Evolutionary conservation across 2,113 vertebrate species (phyloP).

Genomic region (Engraulis encrasicolus): DNA sequence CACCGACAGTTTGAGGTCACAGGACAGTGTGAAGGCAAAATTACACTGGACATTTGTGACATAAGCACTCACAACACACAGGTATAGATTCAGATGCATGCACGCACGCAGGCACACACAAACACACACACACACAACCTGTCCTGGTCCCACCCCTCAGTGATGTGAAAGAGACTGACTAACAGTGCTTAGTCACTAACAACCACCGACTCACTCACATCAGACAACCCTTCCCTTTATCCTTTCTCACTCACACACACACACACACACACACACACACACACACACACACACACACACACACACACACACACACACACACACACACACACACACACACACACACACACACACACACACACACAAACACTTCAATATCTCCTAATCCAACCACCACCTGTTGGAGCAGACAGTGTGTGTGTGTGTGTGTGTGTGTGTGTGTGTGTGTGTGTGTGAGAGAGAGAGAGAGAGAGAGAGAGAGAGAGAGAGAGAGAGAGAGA

Average conservation of each 20-base stretch:
- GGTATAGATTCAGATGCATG: too few relatives aligned
- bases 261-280: background rate
- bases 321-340: too few relatives aligned
- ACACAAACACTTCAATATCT: background rate
- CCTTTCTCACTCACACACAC: background rate
- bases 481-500: too few relatives aligned
- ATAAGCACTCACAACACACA: background rate
- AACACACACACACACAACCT: background rate
- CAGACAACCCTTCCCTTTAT: too few relatives aligned
- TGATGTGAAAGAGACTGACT: too few relatives aligned
- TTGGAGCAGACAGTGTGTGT: background rate
- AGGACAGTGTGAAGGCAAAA: background rate
- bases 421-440: background rate
- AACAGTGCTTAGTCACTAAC: too few relatives aligned
- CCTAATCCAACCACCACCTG: background rate
- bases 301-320: background rate
- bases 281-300: background rate
- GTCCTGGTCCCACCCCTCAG: background rate
- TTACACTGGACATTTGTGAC: background rate
- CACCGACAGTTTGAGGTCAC: too few relatives aligned
- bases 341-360: background rate
- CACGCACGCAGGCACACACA: too few relatives aligned
- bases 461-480: too few relatives aligned
- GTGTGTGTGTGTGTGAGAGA: background rate
- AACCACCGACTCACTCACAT: too few relatives aligned